Evolutionary conservation across 1,140 invertebrate species (phyloP), one percentile per base, ranked within the genome.

Genomic region (Heliconius hewitsoni): DNA sequence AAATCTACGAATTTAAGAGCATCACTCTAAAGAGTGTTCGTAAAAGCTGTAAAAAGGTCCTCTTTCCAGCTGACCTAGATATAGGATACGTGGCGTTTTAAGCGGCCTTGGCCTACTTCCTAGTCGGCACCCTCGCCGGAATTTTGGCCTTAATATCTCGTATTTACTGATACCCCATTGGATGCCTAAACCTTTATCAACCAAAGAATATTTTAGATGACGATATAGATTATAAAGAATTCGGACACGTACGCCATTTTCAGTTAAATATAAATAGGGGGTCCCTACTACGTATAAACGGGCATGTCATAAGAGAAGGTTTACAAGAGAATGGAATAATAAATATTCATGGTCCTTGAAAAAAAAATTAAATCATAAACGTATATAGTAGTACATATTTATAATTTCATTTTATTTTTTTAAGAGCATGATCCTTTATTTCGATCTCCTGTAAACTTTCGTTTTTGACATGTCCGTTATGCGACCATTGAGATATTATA

Each of bases 31-130:
- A 66, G 27, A 30, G 60, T 66, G 60, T 42, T 76, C 60, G 66
- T 71, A 76, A 70, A 71, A 71, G 46, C 37, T 42, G 60, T 71
- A 76, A 76, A 76, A 76, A 72, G 71, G 66, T 71, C 74, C 23
- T 50, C 23, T 34, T 46, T 42, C 71, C 13, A n/a, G 30, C 57
- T 79, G 78, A 74, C 78, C 78, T 74, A 60, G 52, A 74, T 79
- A 42, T 39, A 79, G 73, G 73, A 74, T 75, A 72, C 77, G 78
- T 79, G 73, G 73, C 23, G 66, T 66, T 16, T 71, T 27, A 30
- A 30, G 42, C 57, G 78, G 71, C 78, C 78, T 79, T 79, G 78
- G 78, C 78, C 73, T 37, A 60, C 34, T 74, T 79, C 23, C 60
- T n/a, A 30, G 73, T 73, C 42, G 52, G 27, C 77, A 78, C 78